Conservation (phyloP, 2,113 vertebrate species). For the Okapia johnstoni region DNA sequence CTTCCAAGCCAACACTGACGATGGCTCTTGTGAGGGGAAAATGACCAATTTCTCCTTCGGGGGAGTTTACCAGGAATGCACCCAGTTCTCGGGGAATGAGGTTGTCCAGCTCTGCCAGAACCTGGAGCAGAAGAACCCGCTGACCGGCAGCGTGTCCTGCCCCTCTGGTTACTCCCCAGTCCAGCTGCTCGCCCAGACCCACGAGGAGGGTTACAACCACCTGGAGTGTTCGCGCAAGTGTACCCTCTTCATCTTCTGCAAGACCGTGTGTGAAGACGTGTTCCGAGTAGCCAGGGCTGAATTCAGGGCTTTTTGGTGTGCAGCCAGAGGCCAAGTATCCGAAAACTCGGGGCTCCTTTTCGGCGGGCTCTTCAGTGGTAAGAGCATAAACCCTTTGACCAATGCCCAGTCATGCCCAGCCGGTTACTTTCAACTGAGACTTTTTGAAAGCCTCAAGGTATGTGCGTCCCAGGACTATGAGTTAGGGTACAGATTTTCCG, state of each 20-base stretch:
- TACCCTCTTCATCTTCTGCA: conserved; percentile 76
- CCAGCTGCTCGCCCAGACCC: conserved; percentile 81
- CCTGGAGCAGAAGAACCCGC: conserved; percentile 86
- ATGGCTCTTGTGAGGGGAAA: conserved; percentile 85
- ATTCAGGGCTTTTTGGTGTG: conserved; percentile 88
- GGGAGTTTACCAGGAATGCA: conserved; percentile 88
- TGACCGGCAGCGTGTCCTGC: conserved; percentile 86
- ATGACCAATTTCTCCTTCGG: conserved; percentile 90
- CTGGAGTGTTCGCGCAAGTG: conserved; percentile 79
- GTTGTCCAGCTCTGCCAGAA: conserved; percentile 74
- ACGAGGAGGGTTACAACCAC: conserved; percentile 83
- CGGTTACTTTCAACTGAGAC: conserved; percentile 75
- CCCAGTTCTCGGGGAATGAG: conserved; percentile 21
- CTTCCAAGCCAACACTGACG: conserved; percentile 90
- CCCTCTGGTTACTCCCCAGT: conserved; percentile 73
- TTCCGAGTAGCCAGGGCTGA: conserved; percentile 80
- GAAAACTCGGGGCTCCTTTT: conserved; percentile 85
- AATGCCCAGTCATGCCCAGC: conserved; percentile 86
- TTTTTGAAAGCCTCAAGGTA: conserved; percentile 84
- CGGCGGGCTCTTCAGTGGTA: conserved; percentile 86
- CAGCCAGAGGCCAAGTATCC: not conserved
- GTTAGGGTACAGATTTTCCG: conserved; percentile 67
- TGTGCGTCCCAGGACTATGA: conserved; percentile 90
- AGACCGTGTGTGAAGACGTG: conserved; percentile 78
- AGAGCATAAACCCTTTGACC: conserved; percentile 83